Evolutionary conservation across 2,113 vertebrate species (phyloP).

Genomic region (Tautogolabrus adspersus): DNA sequence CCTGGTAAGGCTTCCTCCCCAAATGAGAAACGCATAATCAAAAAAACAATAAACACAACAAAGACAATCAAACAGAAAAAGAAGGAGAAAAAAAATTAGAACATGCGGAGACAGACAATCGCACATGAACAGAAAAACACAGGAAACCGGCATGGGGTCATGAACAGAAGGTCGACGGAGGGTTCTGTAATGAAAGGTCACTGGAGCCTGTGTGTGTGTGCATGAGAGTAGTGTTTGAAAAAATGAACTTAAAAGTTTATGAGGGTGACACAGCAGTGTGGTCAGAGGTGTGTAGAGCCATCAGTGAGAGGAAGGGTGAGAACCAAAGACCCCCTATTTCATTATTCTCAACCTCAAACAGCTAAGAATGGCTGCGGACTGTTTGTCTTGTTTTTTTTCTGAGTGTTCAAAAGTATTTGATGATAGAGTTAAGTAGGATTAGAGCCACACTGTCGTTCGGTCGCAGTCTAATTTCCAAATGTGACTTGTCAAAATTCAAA

Average conservation of each 20-base stretch:
- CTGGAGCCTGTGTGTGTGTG: constrained; percentile 16
- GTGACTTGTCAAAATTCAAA: no score
- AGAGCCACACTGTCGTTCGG: not conserved
- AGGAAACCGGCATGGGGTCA: constrained; percentile 49
- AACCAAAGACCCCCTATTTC: not conserved
- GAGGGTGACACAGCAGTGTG: constrained; percentile 26
- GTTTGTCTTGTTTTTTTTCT: no score
- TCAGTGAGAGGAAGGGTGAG: constrained; percentile 5
- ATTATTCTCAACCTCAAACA: not conserved
- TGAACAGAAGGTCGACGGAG: constrained; percentile 49
- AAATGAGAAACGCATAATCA: constrained; percentile 63
- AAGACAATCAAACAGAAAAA: constrained; percentile 18
- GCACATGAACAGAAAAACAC: constrained; percentile 57
- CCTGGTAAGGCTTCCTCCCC: constrained; percentile 60
- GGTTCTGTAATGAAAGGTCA: constrained; percentile 43
- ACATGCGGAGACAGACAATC: constrained; percentile 67
- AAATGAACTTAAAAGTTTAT: constrained; percentile 46
- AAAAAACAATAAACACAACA: constrained; percentile 33
- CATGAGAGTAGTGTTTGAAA: constrained; percentile 1
- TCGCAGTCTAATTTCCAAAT: no score
- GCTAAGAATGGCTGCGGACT: not conserved
- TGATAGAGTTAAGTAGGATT: not conserved
- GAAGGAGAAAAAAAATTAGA: constrained; percentile 62
- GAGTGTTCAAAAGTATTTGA: no score
- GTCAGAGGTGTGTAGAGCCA: constrained; percentile 6